These are phyloP conservation scores for Python bivittatus DNA, from an alignment of 2,113 vertebrate genomes.

Conservation along the genomic window DNA sequence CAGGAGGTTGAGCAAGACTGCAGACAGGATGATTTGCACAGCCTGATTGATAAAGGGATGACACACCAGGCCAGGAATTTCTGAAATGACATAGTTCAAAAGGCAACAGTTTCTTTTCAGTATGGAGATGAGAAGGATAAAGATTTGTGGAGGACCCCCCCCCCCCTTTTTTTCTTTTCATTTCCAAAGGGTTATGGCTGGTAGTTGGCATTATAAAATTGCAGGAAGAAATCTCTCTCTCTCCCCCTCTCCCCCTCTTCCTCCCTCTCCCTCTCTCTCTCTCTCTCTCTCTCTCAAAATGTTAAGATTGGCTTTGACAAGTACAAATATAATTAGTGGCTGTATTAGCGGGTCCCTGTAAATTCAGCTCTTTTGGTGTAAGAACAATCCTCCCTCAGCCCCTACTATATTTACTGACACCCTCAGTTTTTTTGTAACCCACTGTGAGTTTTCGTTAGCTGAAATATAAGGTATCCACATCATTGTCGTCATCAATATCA, in stretches of 20 bases:
- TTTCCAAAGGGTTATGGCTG: not conserved
- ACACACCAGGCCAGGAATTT: slow-evolving; percentile 21
- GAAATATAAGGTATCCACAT: not conserved
- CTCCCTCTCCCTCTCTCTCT: no score
- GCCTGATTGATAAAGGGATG: slow-evolving; percentile 9
- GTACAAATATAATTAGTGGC: not conserved
- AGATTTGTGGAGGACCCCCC: not conserved
- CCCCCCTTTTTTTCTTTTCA: fast-evolving
- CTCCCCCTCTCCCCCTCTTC: no score
- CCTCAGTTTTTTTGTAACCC: not conserved
- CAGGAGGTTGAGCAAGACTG: not conserved
- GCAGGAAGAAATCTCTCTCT: not conserved
- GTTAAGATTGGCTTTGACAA: not conserved
- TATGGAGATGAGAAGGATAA: not conserved
- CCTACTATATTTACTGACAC: not conserved
- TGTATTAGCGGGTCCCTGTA: not conserved
- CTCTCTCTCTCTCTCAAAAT: not conserved
- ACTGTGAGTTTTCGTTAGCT: not conserved
- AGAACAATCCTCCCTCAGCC: not conserved
- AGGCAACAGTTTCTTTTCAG: slow-evolving; percentile 14
- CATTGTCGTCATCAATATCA: not conserved
- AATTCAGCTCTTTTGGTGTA: not conserved
- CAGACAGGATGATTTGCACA: slow-evolving; percentile 28
- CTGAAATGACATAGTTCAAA: slow-evolving; percentile 31
- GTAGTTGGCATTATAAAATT: not conserved